Percentiles rank a stretch among this genome's conserved stretches.
Conservation (phyloP, 2,888 invertebrate species). For the Ormyrus thymus region DNA sequence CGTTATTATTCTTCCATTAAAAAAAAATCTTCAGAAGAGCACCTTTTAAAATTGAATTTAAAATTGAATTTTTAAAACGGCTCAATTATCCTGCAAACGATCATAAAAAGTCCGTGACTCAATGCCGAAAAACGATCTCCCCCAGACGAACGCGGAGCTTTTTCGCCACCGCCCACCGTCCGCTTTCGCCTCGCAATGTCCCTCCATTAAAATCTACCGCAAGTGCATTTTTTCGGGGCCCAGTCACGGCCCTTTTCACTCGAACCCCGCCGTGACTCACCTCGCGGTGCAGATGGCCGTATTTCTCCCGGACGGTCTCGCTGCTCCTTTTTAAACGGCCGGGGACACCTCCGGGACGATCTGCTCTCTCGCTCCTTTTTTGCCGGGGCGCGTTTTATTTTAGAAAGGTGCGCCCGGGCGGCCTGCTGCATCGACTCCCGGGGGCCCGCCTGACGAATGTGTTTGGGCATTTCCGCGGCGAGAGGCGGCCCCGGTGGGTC, state of each 20-base stretch:
- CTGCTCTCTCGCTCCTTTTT: not conserved
- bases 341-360: not conserved
- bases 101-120: too few species aligned
- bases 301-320: constrained; percentile 4
- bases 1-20: too few species aligned
- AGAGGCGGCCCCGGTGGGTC: not conserved
- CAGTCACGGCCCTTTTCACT: too few species aligned
- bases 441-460: constrained; percentile 1
- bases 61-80: too few species aligned
- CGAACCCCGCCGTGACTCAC: too few species aligned
- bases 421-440: not conserved
- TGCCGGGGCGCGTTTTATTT: not conserved
- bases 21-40: too few species aligned
- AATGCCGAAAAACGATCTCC: too few species aligned
- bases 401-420: not conserved
- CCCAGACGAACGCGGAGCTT: not conserved
- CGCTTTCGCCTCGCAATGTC: not conserved
- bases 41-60: too few species aligned
- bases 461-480: constrained; percentile 9
- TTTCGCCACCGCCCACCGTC: not conserved
- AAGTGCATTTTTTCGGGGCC: too few species aligned
- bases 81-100: too few species aligned
- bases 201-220: too few species aligned
- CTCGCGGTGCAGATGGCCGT: not conserved
- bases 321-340: not conserved